Conservation (phyloP, 2,888 invertebrate genomes). For the Sussaba pulchella region DNA sequence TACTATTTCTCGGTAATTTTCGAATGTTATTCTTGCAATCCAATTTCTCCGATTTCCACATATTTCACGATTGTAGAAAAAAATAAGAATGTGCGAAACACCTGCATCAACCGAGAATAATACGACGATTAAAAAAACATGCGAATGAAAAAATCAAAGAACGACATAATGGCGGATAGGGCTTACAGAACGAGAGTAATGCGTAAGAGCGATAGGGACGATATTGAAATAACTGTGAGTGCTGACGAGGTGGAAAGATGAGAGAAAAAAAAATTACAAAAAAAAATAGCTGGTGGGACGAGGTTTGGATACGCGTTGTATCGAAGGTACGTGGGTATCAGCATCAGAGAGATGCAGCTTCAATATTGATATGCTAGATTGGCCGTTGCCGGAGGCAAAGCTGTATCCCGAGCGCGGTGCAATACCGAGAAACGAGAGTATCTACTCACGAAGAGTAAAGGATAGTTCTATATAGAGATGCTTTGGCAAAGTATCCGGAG, state of each 20-base stretch:
- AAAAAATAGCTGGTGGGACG: conserved; percentile 28
- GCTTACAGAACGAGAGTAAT: conserved; percentile 5
- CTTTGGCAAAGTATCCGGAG: conserved; percentile 73
- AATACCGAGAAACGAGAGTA: conserved; percentile 67
- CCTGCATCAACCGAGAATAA: too few species aligned
- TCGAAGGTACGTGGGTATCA: conserved; percentile 33
- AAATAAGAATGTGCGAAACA: too few species aligned
- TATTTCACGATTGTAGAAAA: too few species aligned
- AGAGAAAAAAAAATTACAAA: too few species aligned
- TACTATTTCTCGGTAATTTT: too few species aligned
- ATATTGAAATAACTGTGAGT: conserved; percentile 28
- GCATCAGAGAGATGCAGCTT: conserved; percentile 73
- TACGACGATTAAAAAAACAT: background rate
- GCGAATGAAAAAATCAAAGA: background rate
- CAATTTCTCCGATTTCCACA: too few species aligned
- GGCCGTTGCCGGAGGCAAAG: conserved; percentile 72
- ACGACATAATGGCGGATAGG: background rate
- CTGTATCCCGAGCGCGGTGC: conserved; percentile 41
- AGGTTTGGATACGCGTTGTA: conserved; percentile 53
- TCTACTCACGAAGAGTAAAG: conserved; percentile 73
- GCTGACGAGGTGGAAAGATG: conserved; percentile 38
- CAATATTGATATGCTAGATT: conserved; percentile 77
- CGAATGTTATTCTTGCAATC: too few species aligned
- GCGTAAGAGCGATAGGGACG: conserved; percentile 19
- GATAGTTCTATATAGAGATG: conserved; percentile 61